These are phyloP conservation scores for Microchirus variegatus DNA, from an alignment of 2,797 vertebrate species.

Conservation along the genomic window DNA sequence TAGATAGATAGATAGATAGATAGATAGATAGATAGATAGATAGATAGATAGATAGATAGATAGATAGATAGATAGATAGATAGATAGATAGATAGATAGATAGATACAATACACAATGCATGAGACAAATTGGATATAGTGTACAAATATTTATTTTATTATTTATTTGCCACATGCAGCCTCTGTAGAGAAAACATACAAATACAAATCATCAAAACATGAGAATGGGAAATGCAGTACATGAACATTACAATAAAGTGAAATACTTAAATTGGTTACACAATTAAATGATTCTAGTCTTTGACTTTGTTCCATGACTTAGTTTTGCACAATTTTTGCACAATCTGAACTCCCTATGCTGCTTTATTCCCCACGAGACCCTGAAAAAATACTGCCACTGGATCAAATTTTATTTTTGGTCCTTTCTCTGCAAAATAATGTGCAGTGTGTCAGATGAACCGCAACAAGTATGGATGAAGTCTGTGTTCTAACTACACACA, in stretches of 20 bases:
- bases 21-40: background rate
- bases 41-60: background rate
- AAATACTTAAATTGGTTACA: background rate
- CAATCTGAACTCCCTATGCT: slow-evolving; percentile 1
- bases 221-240: slow-evolving; percentile 27
- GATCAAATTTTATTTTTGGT: slow-evolving; percentile 24
- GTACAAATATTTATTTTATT: slow-evolving; percentile 51
- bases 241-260: background rate
- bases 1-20: background rate
- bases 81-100: background rate
- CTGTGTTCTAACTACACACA: slow-evolving; percentile 19
- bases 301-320: too few relatives aligned
- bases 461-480: slow-evolving; percentile 30
- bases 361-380: background rate
- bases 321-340: too few relatives aligned
- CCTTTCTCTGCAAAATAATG: slow-evolving; percentile 19
- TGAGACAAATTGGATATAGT: background rate
- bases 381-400: background rate
- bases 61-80: background rate
- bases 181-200: slow-evolving; percentile 25
- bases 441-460: slow-evolving; percentile 7
- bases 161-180: slow-evolving; percentile 43
- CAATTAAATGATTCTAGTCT: too few relatives aligned
- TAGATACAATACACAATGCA: slow-evolving; percentile 12
- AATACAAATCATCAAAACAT: slow-evolving; percentile 28